Base-by-base conservation (phyloP, 2,888 invertebrate genomes). In the Morpho achilles region DNA sequence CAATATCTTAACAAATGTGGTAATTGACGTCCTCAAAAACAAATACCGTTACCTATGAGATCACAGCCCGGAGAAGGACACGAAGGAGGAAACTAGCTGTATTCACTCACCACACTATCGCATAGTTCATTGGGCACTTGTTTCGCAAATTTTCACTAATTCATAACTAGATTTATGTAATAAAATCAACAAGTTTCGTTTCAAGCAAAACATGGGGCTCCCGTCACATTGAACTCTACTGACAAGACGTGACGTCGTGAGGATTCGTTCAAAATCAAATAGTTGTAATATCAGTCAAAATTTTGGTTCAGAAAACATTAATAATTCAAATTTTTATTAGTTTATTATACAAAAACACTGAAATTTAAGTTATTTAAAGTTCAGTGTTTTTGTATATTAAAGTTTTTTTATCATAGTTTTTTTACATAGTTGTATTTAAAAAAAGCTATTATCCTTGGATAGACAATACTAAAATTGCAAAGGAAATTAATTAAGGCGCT, bases 11-110 rank as follows among this genome's bases (percentile, higher is more conserved):
- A 16, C 50, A 56, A 59, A 60, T 58, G 43, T 56, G 52, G 46
- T 62, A 59, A 50, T 57, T 59, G 57, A 87, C 87, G 87, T 87
- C 77, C 83, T 82, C 87, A 84, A 81, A 84, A 82, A 81, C 79
- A 84, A 80, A 85, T 89, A 87, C 89, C 89, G 89, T 89, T 89
- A 89, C 88, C 89, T 89, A 81, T 76, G 74, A 73, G 75, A 75
- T 78, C 69, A 72, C 77, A 72, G 75, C 72, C 71, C 69, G 68
- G 67, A 72, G 71, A 65, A 69, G 73, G 60, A 54, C 72, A 69
- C 67, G 72, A 69, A 69, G 69, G 69, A 69, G 73, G 70, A 71
- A 68, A 64, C 68, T 65, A 69, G 69, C 72, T 65, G 62, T 61
- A 53, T 67, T 51, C 73, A 74, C 72, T 69, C 71, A 67, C 58